Evolutionary conservation across 1,140 invertebrate genomes (phyloP), one percentile per base, ranked within the genome.

Genomic region (Gryllus bimaculatus): DNA sequence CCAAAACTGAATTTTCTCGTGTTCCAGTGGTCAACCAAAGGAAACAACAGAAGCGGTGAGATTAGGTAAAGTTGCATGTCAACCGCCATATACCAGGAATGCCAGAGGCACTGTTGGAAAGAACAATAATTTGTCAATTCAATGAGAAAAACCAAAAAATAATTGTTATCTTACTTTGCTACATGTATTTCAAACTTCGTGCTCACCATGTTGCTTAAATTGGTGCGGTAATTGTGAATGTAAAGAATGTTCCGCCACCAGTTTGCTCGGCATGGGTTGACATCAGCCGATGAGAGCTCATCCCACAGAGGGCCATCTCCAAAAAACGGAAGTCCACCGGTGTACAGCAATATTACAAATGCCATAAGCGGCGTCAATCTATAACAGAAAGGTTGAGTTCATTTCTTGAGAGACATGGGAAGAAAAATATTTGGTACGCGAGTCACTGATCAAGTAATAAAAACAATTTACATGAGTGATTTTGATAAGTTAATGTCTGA

Each of bases 181-280:
- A 1, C 1, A 2, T 2, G 5, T 2, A 39, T 39, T 5, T 2
- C 1, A 39, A 1, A 2, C 26, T 39, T 66, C 74, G 77, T 75
- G 80, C 82, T 81, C 85, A 90, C 89, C 88, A 90, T 90, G 81
- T 89, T 86, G 83, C 90, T 39, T 2, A 39, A 86, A 81, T 90
- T 90, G 18, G 89, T 89, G 81, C 89, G 89, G 82, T 88, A 89
- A 81, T 90, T 90, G 80, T 90, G 89, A 75, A 90, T 89, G 81
- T 89, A 90, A 5, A 90, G 82, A 79, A 90, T 86, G 81, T 89
- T 90, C 81, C 87, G 87, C 89, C 89, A 90, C 89, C 89, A 90
- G 81, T 89, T 86, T 80, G 86, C 85, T 82, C 89, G 87, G 82
- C 90, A 90, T 74, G 90, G 10, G 54, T 10, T 66, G 18, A 10